Evolutionary conservation across 2,888 invertebrate genomes (phyloP), one percentile per base, ranked within the genome.

Genomic region (Geotrupes spiniger): DNA sequence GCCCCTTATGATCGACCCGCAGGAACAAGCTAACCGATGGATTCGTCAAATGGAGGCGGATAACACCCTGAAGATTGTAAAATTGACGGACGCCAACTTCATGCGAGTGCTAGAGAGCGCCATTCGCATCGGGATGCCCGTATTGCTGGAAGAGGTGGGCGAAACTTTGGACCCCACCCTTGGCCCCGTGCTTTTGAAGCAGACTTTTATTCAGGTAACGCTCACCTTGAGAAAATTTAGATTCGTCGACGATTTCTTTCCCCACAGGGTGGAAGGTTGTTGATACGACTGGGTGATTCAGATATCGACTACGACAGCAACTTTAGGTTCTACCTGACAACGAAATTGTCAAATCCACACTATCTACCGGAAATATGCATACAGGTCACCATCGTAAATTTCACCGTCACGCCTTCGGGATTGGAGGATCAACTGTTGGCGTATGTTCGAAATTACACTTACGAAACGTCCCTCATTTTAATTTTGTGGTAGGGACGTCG

Each of bases 21-120:
- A 96, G 69, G 93, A 93, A 66, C 94, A 95, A 82, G 94, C 94
- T 0, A 93, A 92, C 73, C 82, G 90, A 49, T 95, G 94, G 94
- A 87, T 95, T 44, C 84, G 88, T 50, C 89, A 89, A 67, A 88
- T 92, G 86, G 94, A 95, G 69, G 79, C 79, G 12, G 75, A 79
- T 0, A 86, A 87, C 62, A 82, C 85, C 39, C 72, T 95, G 15
- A 80, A 82, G 61, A 81, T 92, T 15, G 81, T 89, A 16, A 93
- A 93, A 73, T 77, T 92, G 59, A 86, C 84, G 0, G 93, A 94
- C 65, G 53, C 79, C 0, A 79, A 78, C 56, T 89, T 89, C 65
- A 78, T 92, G 74, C 77, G 92, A 11, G 75, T 83, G 1, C 71
- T 95, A 52, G 94, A 95, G 74, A 85, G 83, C 68, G 85, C 85